phyloP scores from a whole-genome alignment of 2,797 vertebrate genomes.

The Peromyscus melanophrys region DNA sequence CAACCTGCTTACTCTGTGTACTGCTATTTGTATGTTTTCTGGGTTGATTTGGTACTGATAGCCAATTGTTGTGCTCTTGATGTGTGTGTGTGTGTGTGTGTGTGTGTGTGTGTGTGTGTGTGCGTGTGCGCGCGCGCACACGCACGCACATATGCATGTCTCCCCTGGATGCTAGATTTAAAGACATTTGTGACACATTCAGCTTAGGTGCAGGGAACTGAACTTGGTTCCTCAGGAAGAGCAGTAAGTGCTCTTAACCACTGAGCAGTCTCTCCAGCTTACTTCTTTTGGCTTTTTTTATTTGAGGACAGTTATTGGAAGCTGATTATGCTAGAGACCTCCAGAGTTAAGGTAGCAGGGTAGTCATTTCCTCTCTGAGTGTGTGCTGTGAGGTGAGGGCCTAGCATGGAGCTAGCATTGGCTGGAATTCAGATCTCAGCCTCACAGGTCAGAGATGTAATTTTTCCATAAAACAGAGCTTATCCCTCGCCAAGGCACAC shows the following conservation, averaged over 20 bases:
- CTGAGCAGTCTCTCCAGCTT: too few species aligned
- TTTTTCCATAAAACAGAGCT: conserved; percentile 65
- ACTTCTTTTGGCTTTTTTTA: neutral
- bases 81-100: neutral
- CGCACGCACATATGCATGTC: too few species aligned
- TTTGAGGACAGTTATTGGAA: neutral
- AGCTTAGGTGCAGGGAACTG: neutral
- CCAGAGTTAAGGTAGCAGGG: neutral
- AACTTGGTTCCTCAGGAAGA: neutral
- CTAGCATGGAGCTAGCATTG: conserved; percentile 1
- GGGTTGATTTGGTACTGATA: neutral
- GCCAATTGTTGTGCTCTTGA: neutral
- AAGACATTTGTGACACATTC: too few species aligned
- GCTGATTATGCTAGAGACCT: neutral
- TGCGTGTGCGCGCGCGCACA: too few species aligned
- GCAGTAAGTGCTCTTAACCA: neutral
- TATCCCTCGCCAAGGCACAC: neutral
- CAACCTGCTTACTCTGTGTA: too few species aligned
- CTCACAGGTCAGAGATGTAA: conserved; percentile 29
- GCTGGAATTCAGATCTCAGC: conserved; percentile 9
- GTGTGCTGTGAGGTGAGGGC: too few species aligned
- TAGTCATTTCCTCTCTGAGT: conserved; percentile 7
- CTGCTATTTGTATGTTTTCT: neutral
- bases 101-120: too few species aligned
- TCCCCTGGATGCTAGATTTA: neutral